These are phyloP conservation scores for Gandaritis pyraliata DNA, from an alignment of 2,888 invertebrate species.

Conservation along the genomic window DNA sequence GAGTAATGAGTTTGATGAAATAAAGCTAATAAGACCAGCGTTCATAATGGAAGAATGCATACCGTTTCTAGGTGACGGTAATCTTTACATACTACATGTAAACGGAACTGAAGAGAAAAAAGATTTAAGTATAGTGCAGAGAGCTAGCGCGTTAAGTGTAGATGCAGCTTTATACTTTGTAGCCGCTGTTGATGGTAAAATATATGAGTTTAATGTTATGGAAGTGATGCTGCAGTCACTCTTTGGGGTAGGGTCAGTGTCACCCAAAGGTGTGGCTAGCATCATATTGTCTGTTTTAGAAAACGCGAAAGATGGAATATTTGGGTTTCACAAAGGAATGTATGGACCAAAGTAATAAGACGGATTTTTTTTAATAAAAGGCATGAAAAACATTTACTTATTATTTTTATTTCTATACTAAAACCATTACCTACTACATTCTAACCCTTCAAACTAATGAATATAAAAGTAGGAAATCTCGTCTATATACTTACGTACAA, in stretches of 20 bases:
- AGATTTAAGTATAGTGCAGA: conserved; percentile 58
- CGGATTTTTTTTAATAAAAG: not conserved
- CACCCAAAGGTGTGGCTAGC: conserved; percentile 57
- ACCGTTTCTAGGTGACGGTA: conserved; percentile 65
- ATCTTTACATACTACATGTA: conserved; percentile 56
- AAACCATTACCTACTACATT: no score
- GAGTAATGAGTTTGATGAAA: conserved; percentile 55
- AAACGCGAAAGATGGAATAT: conserved; percentile 50
- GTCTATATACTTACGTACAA: no score
- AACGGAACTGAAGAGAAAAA: conserved; percentile 65
- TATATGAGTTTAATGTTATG: conserved; percentile 72
- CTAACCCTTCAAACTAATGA: no score
- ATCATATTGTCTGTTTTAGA: conserved; percentile 64
- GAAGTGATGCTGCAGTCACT: conserved; percentile 63
- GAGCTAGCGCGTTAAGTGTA: conserved; percentile 62
- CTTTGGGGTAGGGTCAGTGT: conserved; percentile 52
- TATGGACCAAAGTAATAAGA: not conserved
- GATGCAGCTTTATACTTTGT: conserved; percentile 68
- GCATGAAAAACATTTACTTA: not conserved
- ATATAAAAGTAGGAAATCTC: no score
- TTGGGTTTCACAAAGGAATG: conserved; percentile 37
- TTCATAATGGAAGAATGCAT: conserved; percentile 68
- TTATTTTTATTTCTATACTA: no score
- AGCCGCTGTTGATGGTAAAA: conserved; percentile 64
- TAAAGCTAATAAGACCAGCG: conserved; percentile 63